Base-by-base conservation (phyloP, 1,140 invertebrate genomes). In the Bombus haemorrhoidalis region DNA sequence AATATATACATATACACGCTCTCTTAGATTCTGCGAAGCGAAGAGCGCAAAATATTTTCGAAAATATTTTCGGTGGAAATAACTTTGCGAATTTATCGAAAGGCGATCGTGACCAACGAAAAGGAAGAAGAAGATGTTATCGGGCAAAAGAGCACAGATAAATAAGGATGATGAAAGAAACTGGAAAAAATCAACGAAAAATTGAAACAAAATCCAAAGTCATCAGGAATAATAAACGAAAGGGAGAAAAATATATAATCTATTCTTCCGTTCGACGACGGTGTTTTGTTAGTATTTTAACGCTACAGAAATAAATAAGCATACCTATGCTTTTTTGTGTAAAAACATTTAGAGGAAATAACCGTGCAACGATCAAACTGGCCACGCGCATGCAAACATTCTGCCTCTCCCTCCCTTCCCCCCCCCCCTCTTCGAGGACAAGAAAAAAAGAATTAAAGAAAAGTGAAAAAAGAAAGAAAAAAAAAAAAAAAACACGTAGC, bases 281-380 rank as follows among this genome's bases (percentile, higher is more conserved):
- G 47, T 53, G 47, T 53, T 53, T 53, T 8, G 18, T 53, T 53
- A 53, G 18, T n/a, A 53, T 73, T 82, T 64, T 25, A 15, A 47
- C 81, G 81, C 37, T 53, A 53, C 28, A 10, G 41, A 77, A 77
- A 77, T 77, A 83, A 83, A 83, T 34, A 53, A 34, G 22, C n/a
- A 5, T n/a, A 28, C 3, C 6, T 6, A 57, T n/a, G n/a, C 22
- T 25, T 37, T 39, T 28, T 37, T 69, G 12, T 9, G 32, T 15
- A 12, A 12, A 43, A 47, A 1, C 57, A 28, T 76, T 66, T 22
- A 74, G 1, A 32, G 2, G 10, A n/a, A 12, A 43, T 74, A 74
- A 53, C 3, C 72, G 72, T 74, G 28, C 71, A 79, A 66, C n/a
- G 37, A 66, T 18, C 12, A 0, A 37, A n/a, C 13, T 66, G 8